Evolutionary conservation across 37 sponge, comb jelly and placozoan genomes (phyloP), one percentile per base, ranked within the genome.

Genomic region (Tethya wilhelma): DNA sequence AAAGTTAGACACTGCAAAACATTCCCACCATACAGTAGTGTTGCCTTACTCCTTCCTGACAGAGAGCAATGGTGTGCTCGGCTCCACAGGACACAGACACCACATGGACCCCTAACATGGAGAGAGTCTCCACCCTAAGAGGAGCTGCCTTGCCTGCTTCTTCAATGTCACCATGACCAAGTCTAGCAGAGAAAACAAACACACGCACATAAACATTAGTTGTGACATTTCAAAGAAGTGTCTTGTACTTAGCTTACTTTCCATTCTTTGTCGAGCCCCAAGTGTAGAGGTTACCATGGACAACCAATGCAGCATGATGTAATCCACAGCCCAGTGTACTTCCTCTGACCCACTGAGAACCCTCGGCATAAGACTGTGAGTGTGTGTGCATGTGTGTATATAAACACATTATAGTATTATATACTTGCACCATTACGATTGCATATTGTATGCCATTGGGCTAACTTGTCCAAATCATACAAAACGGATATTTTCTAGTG

Each of bases 51-150:
- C 93, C 96, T 58, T 95, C 87, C 44, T 90, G 80, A 41, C 86
- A 89, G 79, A 95, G 49, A 39, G 94, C 90, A 0, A 95, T 33
- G 22, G 96, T 95, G 59, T 95, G 96, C 36, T 95, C 90, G 3
- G 84, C 83, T 1, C 96, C 96, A 82, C 96, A 95, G 26, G 93
- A 80, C 59, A 95, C 96, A 38, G 91, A 68, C 68, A 87, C 58
- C 78, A 94, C 94, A 19, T 86, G 86, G 42, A 87, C 66, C 60
- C 88, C 60, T 2, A 87, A 74, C 86, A 88, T 81, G 40, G 29
- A n/a, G 11, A 93, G 57, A 7, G 86, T 93, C 69, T 93, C 93
- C 65, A 93, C 93, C 33, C 77, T 60, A 14, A 80, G 78, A 22
- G 93, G 93, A 14, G 67, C 38, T 2, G 83, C 53, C 46, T 45